These are phyloP conservation scores for Triplophysa dalaica DNA, from an alignment of 2,113 vertebrate genomes.

Conservation along the genomic window DNA sequence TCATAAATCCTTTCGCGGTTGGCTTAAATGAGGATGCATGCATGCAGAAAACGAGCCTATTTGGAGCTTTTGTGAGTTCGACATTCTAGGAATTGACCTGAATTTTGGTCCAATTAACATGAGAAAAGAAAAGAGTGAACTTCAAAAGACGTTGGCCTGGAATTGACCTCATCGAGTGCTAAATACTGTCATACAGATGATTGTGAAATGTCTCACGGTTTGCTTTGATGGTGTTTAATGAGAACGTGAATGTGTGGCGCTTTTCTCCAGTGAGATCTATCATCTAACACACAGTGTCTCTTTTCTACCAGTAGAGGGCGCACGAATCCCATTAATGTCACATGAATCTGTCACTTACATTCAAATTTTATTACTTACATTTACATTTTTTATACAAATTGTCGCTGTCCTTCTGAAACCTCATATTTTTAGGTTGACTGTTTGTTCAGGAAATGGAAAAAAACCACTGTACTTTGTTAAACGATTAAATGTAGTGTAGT, in stretches of 20 bases:
- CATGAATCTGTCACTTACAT: not conserved
- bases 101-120: not conserved
- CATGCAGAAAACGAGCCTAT: not conserved
- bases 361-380: not conserved
- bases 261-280: not conserved
- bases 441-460: no score
- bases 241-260: not conserved
- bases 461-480: no score
- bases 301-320: constrained; percentile 47
- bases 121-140: not conserved
- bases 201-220: not conserved
- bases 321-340: not conserved
- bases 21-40: not conserved
- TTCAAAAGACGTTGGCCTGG: not conserved
- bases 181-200: not conserved
- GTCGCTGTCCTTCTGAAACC: no score
- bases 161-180: not conserved
- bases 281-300: not conserved
- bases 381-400: no score
- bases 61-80: not conserved
- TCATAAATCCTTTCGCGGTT: no score
- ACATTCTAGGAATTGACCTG: not conserved
- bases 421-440: no score
- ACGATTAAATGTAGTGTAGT: no score
- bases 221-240: not conserved